Percentiles rank a stretch among this genome's conserved stretches.
Conservation (phyloP, 1,140 invertebrate species). For the Paraescarpia echinospica region DNA sequence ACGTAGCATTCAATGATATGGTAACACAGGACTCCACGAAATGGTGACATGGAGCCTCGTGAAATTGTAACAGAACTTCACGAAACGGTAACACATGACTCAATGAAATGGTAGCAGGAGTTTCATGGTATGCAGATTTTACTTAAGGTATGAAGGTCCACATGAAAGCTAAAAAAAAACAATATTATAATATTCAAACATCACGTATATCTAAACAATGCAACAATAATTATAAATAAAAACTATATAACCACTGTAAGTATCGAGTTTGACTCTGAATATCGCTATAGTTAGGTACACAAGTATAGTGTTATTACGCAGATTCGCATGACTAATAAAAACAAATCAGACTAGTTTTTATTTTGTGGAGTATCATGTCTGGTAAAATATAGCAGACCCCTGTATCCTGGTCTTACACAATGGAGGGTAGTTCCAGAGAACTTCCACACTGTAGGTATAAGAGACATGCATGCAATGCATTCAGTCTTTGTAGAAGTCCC, state of each 20-base stretch:
- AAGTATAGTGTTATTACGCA: neutral
- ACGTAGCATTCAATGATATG: too few species aligned
- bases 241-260: neutral
- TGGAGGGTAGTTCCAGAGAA: too few species aligned
- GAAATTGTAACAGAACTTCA: too few species aligned
- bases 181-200: neutral
- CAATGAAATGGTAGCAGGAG: neutral
- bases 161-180: neutral
- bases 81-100: neutral
- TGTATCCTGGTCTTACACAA: too few species aligned
- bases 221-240: neutral
- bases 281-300: neutral
- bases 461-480: too few species aligned
- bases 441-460: too few species aligned
- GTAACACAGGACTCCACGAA: too few species aligned
- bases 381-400: too few species aligned
- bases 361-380: neutral
- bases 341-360: neutral
- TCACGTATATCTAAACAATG: too few species aligned
- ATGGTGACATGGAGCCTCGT: too few species aligned
- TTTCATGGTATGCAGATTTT: neutral
- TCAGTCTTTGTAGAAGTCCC: too few species aligned
- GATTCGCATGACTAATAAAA: neutral
- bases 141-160: neutral
- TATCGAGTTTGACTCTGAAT: neutral